These are phyloP conservation scores for Leptopilina myrica DNA, from an alignment of 2,888 invertebrate genomes.

Conservation along the genomic window DNA sequence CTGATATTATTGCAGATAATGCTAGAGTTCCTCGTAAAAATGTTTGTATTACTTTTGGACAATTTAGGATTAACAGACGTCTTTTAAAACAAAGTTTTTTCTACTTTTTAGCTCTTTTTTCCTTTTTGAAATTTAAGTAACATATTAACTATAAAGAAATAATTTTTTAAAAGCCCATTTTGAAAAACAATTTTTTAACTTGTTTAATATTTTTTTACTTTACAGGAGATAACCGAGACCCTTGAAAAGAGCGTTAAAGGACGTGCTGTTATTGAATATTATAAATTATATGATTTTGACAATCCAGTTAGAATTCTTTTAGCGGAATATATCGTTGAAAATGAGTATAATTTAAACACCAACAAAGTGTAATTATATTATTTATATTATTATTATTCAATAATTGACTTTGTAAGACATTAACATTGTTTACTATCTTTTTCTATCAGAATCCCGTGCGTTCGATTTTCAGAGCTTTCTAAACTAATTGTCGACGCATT, in stretches of 20 bases:
- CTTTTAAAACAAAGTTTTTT: too few species aligned
- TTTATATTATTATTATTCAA: too few species aligned
- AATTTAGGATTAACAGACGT: neutral
- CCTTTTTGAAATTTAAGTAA: neutral
- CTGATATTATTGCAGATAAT: neutral
- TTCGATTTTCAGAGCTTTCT: neutral
- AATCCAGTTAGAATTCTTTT: too few species aligned
- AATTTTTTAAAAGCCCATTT: neutral
- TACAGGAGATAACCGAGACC: neutral
- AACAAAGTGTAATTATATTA: too few species aligned
- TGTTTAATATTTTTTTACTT: neutral
- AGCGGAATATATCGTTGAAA: too few species aligned
- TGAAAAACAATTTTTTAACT: neutral
- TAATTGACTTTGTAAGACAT: too few species aligned
- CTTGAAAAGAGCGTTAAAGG: neutral
- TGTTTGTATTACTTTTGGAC: neutral
- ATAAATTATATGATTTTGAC: constrained; percentile 14
- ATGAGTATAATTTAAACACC: too few species aligned
- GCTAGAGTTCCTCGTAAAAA: neutral
- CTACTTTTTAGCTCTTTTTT: too few species aligned
- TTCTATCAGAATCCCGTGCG: too few species aligned
- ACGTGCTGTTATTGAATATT: neutral
- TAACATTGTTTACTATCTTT: neutral
- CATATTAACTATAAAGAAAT: neutral
- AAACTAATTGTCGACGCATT: neutral